Percentiles rank a stretch among this genome's conserved stretches.
Evolutionary conservation across 2,888 invertebrate genomes (phyloP).

Genomic region (Patella pellucida): DNA sequence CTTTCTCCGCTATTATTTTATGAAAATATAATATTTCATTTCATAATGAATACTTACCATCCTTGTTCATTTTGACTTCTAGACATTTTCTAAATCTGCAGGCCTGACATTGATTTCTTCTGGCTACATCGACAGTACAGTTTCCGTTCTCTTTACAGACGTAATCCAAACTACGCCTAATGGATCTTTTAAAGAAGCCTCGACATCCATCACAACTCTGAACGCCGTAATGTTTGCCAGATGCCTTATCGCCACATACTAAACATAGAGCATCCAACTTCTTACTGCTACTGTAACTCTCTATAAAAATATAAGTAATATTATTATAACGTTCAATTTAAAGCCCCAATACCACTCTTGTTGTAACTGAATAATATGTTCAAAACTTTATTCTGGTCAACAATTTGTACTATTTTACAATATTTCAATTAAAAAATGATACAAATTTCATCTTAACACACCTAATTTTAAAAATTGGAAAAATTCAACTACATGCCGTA

Average conservation of each 20-base stretch:
- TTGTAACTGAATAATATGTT: too few species aligned
- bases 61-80: constrained; percentile 92
- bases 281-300: constrained; percentile 18
- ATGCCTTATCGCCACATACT: constrained; percentile 72
- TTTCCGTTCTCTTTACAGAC: constrained; percentile 90
- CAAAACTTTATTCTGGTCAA: too few species aligned
- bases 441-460: too few species aligned
- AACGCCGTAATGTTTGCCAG: constrained; percentile 73
- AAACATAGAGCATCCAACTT: constrained; percentile 72
- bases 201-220: constrained; percentile 76
- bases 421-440: too few species aligned
- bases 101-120: constrained; percentile 94
- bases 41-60: constrained; percentile 78
- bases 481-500: too few species aligned
- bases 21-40: too few species aligned
- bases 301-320: background rate
- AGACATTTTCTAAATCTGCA: constrained; percentile 93
- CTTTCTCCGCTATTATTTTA: too few species aligned
- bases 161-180: constrained; percentile 88
- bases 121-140: constrained; percentile 91
- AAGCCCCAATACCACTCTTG: too few species aligned
- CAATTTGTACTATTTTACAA: too few species aligned
- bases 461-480: too few species aligned
- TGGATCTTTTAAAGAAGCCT: constrained; percentile 94
- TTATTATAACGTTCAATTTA: too few species aligned